phyloP scores from a whole-genome alignment of 2,888 invertebrate species.

The Drosophila mimetica region DNA sequence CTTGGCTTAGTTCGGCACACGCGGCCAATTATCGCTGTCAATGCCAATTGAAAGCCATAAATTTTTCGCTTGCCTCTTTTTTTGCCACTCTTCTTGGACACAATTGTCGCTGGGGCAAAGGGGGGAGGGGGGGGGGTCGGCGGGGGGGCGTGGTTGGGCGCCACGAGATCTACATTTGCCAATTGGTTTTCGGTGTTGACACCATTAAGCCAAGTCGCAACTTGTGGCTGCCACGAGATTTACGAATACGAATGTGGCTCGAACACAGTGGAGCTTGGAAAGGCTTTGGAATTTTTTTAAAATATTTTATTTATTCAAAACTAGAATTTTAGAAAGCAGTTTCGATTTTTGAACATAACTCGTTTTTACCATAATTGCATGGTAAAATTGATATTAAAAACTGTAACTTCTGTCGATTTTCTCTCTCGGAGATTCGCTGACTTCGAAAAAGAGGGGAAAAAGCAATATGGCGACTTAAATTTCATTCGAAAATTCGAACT shows the following conservation, averaged over 20 bases:
- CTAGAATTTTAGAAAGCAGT: too few species aligned
- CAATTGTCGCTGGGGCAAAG: slow-evolving; percentile 8
- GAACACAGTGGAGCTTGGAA: neutral
- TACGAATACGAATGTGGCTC: neutral
- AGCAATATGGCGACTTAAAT: too few species aligned
- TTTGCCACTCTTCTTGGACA: slow-evolving; percentile 9
- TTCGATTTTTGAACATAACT: too few species aligned
- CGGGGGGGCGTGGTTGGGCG: slow-evolving; percentile 5
- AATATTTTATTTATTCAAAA: neutral
- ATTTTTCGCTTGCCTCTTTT: slow-evolving; percentile 51
- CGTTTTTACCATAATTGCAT: too few species aligned
- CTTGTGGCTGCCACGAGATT: slow-evolving; percentile 17
- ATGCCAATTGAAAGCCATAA: slow-evolving; percentile 73
- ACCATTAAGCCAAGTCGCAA: slow-evolving; percentile 58
- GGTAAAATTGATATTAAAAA: too few species aligned
- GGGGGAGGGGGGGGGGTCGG: neutral
- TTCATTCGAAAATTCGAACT: too few species aligned
- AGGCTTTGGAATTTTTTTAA: neutral
- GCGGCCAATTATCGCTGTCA: slow-evolving; percentile 73
- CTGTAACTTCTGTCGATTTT: too few species aligned
- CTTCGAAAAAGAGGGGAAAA: too few species aligned
- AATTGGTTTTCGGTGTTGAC: slow-evolving; percentile 63
- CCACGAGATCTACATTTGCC: slow-evolving; percentile 23
- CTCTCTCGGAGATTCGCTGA: too few species aligned
- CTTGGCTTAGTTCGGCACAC: slow-evolving; percentile 33